Evolutionary conservation across 2,797 vertebrate genomes (phyloP).

Genomic region (Rhinichthys osculus): DNA sequence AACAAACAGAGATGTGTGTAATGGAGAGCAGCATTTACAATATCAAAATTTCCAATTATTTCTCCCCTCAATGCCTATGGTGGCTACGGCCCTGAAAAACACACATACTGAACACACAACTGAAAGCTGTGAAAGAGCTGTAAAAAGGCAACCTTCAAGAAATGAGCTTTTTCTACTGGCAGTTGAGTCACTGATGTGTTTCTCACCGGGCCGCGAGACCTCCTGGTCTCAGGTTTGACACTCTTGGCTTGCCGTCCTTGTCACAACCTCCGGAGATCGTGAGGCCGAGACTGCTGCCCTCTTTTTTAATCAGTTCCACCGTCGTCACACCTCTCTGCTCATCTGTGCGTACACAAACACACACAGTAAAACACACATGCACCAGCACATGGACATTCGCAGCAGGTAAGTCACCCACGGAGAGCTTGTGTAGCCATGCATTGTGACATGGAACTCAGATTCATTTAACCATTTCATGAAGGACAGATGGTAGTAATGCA

Average conservation of each 20-base stretch:
- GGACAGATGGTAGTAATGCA: constrained; percentile 1
- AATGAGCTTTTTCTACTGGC: background rate
- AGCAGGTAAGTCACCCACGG: constrained; percentile 20
- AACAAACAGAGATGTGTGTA: background rate
- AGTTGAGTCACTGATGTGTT: constrained; percentile 4
- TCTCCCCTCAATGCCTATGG: background rate
- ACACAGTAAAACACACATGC: constrained; percentile 60
- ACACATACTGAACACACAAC: background rate
- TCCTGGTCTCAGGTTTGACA: constrained; percentile 94
- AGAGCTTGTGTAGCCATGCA: background rate
- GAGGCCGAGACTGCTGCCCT: constrained; percentile 94
- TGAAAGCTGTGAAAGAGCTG: background rate
- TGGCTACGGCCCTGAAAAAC: background rate
- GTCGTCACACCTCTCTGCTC: constrained; percentile 93
- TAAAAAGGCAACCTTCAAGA: background rate
- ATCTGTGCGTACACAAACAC: constrained; percentile 79
- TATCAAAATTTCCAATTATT: background rate
- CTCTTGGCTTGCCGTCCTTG: constrained; percentile 95
- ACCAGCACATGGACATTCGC: constrained; percentile 45
- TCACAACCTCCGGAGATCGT: constrained; percentile 98
- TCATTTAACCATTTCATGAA: constrained; percentile 10
- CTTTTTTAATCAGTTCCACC: constrained; percentile 96
- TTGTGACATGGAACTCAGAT: constrained; percentile 7
- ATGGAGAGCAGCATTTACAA: background rate
- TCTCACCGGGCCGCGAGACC: constrained; percentile 96